Evolutionary conservation across 1,140 invertebrate species (phyloP), one percentile per base, ranked within the genome.

Genomic region (Drosophila sturtevanti): DNA sequence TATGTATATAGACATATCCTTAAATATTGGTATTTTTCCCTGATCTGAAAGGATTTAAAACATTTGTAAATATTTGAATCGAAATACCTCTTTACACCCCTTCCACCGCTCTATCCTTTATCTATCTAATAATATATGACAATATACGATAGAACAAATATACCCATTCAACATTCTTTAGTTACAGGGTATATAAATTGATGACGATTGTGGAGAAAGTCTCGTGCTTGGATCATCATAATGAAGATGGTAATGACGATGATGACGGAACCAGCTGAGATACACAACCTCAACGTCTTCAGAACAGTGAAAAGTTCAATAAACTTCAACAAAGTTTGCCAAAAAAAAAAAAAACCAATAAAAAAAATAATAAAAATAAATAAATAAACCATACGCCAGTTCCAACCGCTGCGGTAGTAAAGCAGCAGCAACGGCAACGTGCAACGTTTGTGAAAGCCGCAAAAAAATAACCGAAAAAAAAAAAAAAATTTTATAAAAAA

Each of bases 291-390:
- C 58, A 52, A 51, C 37, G 44, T 4, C 16, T 51, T 62, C 48
- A 63, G 44, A 60, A 60, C 41, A 52, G 37, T 24, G 37, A 44
- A 77, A 61, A 64, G 81, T 85, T 85, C 81, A 85, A 82, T 85
- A 82, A 85, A 85, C 81, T 82, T 54, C 38, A 65, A 59, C 55
- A 48, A 38, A 74, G 79, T 77, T 85, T 79, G 81, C 81, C 70
- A 85, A 82, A 82, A 84, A 68, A 51, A 51, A 70, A 62, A 66
- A 69, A 44, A 58, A 58, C 72, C 52, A 60, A 41, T 31, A 31
- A 31, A 4, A 31, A 31, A 58, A 58, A 77, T 52, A 60, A 41
- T 31, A 31, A 31, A 4, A 31, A 31, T 31, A 74, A 48, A 63
- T 21, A 68, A 64, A 61, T 58, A 70, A 58, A 65, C 27, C 52